Evolutionary conservation across 2,113 vertebrate species (phyloP).

Genomic region (Suricata suricatta): DNA sequence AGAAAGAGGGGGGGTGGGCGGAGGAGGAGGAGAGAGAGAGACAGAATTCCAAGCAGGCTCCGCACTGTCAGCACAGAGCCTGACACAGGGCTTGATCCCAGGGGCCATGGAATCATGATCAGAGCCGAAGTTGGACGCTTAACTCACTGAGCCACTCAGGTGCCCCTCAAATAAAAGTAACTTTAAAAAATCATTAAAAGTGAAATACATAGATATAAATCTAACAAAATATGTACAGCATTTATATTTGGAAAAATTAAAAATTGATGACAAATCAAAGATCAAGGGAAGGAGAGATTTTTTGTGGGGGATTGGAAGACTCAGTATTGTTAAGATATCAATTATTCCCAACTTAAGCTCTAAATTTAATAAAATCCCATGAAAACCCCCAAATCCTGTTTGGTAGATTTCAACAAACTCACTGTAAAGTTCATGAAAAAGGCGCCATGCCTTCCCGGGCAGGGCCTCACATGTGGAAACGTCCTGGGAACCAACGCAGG

Average conservation of each 20-base stretch:
- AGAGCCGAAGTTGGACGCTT: no score
- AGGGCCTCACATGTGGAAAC: fast-evolving
- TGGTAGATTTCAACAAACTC: background rate
- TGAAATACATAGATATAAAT: background rate
- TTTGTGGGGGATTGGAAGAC: background rate
- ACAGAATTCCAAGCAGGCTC: no score
- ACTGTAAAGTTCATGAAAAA: background rate
- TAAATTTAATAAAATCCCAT: background rate
- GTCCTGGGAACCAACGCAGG: fast-evolving
- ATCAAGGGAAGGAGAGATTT: background rate
- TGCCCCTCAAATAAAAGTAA: background rate
- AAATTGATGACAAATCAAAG: background rate
- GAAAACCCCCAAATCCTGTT: background rate
- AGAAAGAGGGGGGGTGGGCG: fast-evolving
- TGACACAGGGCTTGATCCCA: no score
- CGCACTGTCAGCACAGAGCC: no score
- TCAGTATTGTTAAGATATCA: background rate
- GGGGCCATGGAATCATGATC: no score
- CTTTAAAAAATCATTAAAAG: background rate
- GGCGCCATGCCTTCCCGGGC: fast-evolving
- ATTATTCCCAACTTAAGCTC: background rate
- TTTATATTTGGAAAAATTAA: background rate
- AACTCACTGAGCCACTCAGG: no score
- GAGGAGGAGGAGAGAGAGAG: no score
- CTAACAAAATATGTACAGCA: background rate